phyloP scores from a whole-genome alignment of 2,888 invertebrate species.

The Acrocyrtus sp. region DNA sequence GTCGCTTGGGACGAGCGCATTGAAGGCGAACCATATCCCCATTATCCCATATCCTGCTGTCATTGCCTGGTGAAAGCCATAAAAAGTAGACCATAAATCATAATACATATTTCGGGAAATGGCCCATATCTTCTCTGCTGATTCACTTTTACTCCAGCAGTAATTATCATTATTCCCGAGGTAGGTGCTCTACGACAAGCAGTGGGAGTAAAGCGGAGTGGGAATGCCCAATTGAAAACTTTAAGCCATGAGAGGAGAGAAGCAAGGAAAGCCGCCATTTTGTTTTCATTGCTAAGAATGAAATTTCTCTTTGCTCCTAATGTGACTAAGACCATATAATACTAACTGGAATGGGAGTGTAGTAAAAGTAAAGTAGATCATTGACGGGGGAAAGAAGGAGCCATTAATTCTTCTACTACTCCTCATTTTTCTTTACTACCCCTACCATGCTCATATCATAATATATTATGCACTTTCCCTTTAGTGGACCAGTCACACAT shows the following conservation, averaged over 20 bases:
- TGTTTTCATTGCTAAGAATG: slow-evolving; percentile 31
- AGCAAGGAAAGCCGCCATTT: background rate
- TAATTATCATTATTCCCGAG: slow-evolving; percentile 33
- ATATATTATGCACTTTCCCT: slow-evolving; percentile 18
- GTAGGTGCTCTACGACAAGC: no score
- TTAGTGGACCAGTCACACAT: slow-evolving; percentile 40
- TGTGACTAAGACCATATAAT: slow-evolving; percentile 17
- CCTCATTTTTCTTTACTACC: no score
- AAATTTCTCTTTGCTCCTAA: slow-evolving; percentile 24
- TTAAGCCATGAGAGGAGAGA: slow-evolving; percentile 15
- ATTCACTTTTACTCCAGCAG: background rate
- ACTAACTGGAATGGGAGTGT: no score
- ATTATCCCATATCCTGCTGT: slow-evolving; percentile 60
- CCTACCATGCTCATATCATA: slow-evolving; percentile 24
- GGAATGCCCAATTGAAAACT: slow-evolving; percentile 24
- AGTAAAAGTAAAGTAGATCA: slow-evolving; percentile 39
- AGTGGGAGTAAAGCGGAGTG: no score
- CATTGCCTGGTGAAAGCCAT: slow-evolving; percentile 54
- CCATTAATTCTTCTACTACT: slow-evolving; percentile 32
- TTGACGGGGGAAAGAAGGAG: slow-evolving; percentile 29
- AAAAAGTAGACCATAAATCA: slow-evolving; percentile 36
- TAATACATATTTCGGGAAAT: no score
- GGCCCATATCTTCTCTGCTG: background rate
- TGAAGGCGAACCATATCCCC: slow-evolving; percentile 63
- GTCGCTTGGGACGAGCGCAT: slow-evolving; percentile 59